These are phyloP conservation scores for Dasypogon diadema DNA, from an alignment of 2,888 invertebrate genomes.

Conservation along the genomic window DNA sequence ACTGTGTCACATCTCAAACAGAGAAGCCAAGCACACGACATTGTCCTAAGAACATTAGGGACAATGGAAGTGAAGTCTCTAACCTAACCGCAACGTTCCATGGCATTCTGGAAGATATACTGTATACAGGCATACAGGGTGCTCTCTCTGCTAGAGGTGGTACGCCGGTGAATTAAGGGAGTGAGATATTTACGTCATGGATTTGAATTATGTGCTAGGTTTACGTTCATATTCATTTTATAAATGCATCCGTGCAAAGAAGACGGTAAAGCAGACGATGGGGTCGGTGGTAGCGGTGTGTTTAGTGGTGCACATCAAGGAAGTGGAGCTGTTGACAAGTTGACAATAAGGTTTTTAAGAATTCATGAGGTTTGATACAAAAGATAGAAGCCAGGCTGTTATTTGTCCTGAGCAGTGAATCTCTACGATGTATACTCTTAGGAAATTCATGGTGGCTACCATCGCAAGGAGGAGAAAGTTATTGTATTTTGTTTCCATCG, in stretches of 20 bases:
- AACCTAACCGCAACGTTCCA: no score
- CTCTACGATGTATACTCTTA: not conserved
- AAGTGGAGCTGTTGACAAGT: slow-evolving; percentile 44
- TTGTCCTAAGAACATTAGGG: slow-evolving; percentile 10
- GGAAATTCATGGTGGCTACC: no score
- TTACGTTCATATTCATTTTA: slow-evolving; percentile 45
- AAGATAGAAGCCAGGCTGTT: not conserved
- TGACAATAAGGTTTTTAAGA: slow-evolving; percentile 47
- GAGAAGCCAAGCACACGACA: not conserved
- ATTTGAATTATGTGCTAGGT: slow-evolving; percentile 40
- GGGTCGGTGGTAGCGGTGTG: not conserved
- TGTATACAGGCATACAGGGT: no score
- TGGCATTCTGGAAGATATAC: no score
- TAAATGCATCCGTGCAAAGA: slow-evolving; percentile 37
- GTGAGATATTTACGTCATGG: not conserved
- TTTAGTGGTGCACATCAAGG: not conserved
- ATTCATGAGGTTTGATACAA: slow-evolving; percentile 41
- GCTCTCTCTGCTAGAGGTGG: not conserved
- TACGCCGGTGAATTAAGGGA: not conserved
- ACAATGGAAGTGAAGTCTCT: slow-evolving; percentile 15
- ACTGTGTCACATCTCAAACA: slow-evolving; percentile 30
- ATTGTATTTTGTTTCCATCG: no score
- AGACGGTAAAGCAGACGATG: slow-evolving; percentile 9
- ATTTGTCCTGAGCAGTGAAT: not conserved
- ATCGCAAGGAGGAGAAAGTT: no score